These are phyloP conservation scores for Exocentrus adspersus DNA, from an alignment of 2,888 invertebrate species.

Conservation along the genomic window DNA sequence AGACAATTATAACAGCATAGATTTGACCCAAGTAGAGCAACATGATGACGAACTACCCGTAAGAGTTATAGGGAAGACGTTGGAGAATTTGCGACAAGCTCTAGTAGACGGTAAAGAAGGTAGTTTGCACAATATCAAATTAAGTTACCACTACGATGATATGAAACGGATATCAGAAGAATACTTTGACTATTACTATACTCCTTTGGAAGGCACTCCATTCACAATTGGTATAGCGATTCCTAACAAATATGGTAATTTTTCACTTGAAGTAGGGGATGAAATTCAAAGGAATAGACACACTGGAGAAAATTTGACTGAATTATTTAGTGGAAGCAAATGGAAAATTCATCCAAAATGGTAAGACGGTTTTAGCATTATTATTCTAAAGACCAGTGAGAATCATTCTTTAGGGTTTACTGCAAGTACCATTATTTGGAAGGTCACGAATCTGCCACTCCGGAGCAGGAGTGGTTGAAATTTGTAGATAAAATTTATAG, in stretches of 20 bases:
- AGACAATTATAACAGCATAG: slow-evolving; percentile 92
- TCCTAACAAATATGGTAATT: slow-evolving; percentile 82
- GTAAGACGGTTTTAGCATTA: too few species aligned
- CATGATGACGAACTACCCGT: slow-evolving; percentile 68
- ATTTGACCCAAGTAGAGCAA: slow-evolving; percentile 94
- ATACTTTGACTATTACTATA: slow-evolving; percentile 84
- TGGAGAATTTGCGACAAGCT: slow-evolving; percentile 71
- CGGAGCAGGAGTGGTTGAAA: slow-evolving; percentile 79
- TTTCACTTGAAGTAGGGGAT: slow-evolving; percentile 78
- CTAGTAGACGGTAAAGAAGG: slow-evolving; percentile 78
- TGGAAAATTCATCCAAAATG: slow-evolving; percentile 89
- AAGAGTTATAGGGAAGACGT: slow-evolving; percentile 71
- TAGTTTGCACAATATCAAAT: slow-evolving; percentile 72
- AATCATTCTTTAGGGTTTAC: slow-evolving; percentile 74
- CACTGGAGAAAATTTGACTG: slow-evolving; percentile 75
- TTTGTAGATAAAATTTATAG: slow-evolving; percentile 76
- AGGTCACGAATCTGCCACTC: slow-evolving; percentile 77
- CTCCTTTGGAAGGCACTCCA: slow-evolving; percentile 85
- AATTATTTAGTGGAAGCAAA: slow-evolving; percentile 75
- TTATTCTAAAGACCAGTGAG: too few species aligned
- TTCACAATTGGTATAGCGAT: slow-evolving; percentile 88
- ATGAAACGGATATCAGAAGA: slow-evolving; percentile 86
- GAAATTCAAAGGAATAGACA: slow-evolving; percentile 76
- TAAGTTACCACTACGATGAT: slow-evolving; percentile 85
- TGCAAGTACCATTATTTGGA: slow-evolving; percentile 88